These are phyloP conservation scores for Melanocharis versteri DNA, from an alignment of 2,113 vertebrate species.

Conservation along the genomic window DNA sequence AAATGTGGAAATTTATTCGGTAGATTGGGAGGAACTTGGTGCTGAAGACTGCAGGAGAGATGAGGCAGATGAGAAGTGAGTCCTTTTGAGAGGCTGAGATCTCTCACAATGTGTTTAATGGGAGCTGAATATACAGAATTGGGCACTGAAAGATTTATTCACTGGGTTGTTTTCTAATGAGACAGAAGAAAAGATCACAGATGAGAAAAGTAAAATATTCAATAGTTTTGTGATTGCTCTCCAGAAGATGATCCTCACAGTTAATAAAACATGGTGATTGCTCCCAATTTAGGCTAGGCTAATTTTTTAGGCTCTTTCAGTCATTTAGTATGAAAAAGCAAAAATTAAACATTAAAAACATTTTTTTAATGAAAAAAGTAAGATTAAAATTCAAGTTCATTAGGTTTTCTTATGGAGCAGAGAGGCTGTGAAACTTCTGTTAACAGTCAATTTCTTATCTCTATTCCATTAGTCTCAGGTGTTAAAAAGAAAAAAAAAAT, in stretches of 20 bases:
- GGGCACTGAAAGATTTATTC: conserved; percentile 47
- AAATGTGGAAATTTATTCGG: neutral
- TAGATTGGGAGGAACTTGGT: neutral
- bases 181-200: conserved; percentile 54
- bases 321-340: conserved; percentile 19
- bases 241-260: conserved; percentile 39
- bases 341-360: conserved; percentile 36
- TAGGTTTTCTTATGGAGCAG: neutral
- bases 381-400: neutral
- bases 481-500: neutral
- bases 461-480: neutral
- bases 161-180: conserved; percentile 50
- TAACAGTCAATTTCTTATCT: neutral
- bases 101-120: conserved; percentile 8
- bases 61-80: neutral
- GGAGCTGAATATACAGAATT: conserved; percentile 21
- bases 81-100: neutral
- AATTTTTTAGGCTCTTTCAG: conserved; percentile 11
- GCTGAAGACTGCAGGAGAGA: neutral
- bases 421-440: neutral
- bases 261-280: conserved; percentile 61
- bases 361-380: neutral
- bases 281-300: conserved; percentile 3
- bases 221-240: conserved; percentile 60
- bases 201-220: conserved; percentile 63